A percentile compares a stretch with the other conserved stretches of the same genome.
Evolutionary conservation across 2,888 invertebrate genomes (phyloP).

Genomic region (Norana najaformis): DNA sequence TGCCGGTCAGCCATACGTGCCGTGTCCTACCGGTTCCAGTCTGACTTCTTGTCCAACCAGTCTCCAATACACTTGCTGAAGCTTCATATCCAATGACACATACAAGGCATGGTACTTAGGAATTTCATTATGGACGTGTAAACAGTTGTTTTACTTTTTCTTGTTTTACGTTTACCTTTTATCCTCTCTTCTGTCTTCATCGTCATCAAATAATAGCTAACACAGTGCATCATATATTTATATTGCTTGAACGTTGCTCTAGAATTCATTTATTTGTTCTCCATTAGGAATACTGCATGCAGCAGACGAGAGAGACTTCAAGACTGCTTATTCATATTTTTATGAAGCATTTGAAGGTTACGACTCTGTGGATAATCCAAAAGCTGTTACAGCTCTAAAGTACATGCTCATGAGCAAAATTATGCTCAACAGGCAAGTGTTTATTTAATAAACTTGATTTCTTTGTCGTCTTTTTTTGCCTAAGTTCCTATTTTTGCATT

Average conservation of each 20-base stretch:
- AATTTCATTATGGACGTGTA: too few species aligned
- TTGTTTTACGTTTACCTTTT: not conserved
- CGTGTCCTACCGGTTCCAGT: too few species aligned
- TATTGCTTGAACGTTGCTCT: not conserved
- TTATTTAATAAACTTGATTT: not conserved
- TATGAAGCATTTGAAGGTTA: constrained; percentile 99
- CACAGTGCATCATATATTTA: not conserved
- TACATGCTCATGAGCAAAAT: constrained; percentile 99
- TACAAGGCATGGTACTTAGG: not conserved
- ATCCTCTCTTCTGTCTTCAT: too few species aligned
- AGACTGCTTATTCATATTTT: constrained; percentile 99
- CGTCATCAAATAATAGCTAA: too few species aligned
- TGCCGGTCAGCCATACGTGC: too few species aligned
- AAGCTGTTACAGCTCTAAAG: constrained; percentile 92
- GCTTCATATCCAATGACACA: too few species aligned
- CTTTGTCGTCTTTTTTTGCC: not conserved
- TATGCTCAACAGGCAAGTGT: constrained; percentile 77
- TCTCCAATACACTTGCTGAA: too few species aligned
- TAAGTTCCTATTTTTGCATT: too few species aligned
- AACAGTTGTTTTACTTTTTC: not conserved
- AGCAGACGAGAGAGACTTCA: constrained; percentile 98
- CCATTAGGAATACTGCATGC: constrained; percentile 83
- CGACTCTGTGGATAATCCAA: constrained; percentile 87
- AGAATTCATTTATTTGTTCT: not conserved
- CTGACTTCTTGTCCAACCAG: too few species aligned